A percentile compares a stretch with the other conserved stretches of the same genome.
Conservation (phyloP, 2,888 invertebrate genomes). For the Spilarctia lutea region DNA sequence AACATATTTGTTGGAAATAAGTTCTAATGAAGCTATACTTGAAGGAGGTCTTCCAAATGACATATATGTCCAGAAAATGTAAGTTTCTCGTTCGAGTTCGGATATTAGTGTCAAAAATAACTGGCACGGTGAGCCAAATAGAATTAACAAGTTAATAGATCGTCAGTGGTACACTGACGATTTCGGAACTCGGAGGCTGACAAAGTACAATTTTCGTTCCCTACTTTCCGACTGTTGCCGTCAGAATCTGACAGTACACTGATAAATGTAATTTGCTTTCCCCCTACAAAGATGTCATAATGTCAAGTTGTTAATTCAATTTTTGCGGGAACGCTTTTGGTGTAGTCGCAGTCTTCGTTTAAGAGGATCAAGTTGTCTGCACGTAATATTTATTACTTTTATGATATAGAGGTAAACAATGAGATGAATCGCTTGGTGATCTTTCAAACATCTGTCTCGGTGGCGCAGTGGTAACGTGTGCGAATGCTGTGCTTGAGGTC, state of each 20-base stretch:
- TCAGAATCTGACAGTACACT: slow-evolving; percentile 18
- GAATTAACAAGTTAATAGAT: slow-evolving; percentile 15
- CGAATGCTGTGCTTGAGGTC: too few species aligned
- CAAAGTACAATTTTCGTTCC: slow-evolving; percentile 9
- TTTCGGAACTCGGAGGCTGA: not conserved
- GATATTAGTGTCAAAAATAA: slow-evolving; percentile 10
- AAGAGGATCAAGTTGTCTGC: slow-evolving; percentile 1
- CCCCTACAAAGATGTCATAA: slow-evolving; percentile 6
- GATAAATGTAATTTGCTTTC: slow-evolving; percentile 19
- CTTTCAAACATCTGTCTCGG: too few species aligned
- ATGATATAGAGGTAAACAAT: not conserved
- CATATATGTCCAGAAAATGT: not conserved
- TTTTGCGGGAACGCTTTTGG: slow-evolving; percentile 12
- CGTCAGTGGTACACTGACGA: too few species aligned
- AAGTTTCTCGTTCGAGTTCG: slow-evolving; percentile 3
- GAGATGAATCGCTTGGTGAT: not conserved
- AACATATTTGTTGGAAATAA: not conserved
- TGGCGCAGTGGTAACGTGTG: too few species aligned
- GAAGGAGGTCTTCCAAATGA: not conserved
- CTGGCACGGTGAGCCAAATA: slow-evolving; percentile 8
- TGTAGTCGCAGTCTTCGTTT: not conserved
- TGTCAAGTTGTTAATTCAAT: slow-evolving; percentile 11
- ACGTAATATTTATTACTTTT: not conserved
- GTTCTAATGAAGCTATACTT: not conserved
- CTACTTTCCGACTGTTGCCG: slow-evolving; percentile 10